phyloP scores from a whole-genome alignment of 2,113 vertebrate genomes.

The Ochotona princeps region DNA sequence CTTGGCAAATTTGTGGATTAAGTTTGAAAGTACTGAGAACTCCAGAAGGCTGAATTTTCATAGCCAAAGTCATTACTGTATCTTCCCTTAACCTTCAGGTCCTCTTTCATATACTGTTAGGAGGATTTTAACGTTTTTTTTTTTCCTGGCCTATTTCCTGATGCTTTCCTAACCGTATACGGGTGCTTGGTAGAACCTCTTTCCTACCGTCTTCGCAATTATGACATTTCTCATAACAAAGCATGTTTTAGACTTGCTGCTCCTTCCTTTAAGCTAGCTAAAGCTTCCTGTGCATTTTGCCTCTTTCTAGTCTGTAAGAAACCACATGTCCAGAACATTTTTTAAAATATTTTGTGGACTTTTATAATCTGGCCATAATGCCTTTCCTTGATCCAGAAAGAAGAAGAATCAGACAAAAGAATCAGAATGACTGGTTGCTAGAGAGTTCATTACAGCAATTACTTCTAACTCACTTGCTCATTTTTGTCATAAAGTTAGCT shows the following conservation, averaged over 20 bases:
- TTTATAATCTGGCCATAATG: constrained; percentile 7
- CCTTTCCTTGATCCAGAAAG: neutral
- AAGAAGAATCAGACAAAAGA: neutral
- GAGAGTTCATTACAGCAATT: neutral
- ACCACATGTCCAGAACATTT: neutral
- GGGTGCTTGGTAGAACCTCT: constrained; percentile 15
- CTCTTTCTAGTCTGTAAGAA: neutral
- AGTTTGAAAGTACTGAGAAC: neutral
- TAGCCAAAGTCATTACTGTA: neutral
- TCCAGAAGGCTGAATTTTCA: neutral
- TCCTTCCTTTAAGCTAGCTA: neutral
- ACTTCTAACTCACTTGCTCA: neutral
- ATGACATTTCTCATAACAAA: neutral
- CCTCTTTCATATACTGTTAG: neutral
- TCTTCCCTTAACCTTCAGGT: neutral
- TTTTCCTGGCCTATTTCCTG: constrained; percentile 11
- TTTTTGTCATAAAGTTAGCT: neutral
- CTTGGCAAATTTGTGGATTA: neutral
- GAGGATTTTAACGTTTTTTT: constrained; percentile 36
- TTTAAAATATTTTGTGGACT: neutral
- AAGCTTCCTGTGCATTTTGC: neutral
- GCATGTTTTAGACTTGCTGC: neutral
- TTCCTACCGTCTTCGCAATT: neutral
- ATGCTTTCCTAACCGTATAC: neutral
- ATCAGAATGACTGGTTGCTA: neutral